Base-by-base conservation (phyloP, 2,888 invertebrate genomes). In the Falcaria lacertinaria region DNA sequence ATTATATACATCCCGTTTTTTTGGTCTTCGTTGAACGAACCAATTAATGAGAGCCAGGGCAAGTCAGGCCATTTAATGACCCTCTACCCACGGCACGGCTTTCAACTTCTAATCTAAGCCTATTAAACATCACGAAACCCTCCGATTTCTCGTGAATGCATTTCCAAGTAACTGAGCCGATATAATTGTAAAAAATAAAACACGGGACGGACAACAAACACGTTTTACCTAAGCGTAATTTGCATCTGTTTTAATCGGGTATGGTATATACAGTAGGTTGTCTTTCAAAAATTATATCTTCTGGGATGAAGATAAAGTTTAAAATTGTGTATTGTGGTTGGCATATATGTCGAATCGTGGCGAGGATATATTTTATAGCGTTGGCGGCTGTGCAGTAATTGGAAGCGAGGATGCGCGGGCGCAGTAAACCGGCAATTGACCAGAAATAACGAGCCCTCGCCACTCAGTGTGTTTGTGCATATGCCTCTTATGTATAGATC, bases 131-230 rank as follows among this genome's bases (percentile, higher is more conserved):
- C 78, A 75, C 79, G 79, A 78, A 76, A 69, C 82, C 81, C 79
- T 80, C 74, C 69, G 82, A 80, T 80, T 79, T 75, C 80, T 80
- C 72, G 73, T 80, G 85, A 87, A 87, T 87, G 84, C 86, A 80
- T 85, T 89, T 89, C 89, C 88, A 87, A 85, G 87, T 85, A 89
- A 80, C 80, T 79, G 68, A 74, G 65, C 74, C 83, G 83, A 86
- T 85, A 84, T 88, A 87, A 87, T 84, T 87, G 80, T 86, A 85
- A 84, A 87, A 89, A 88, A 87, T 81, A 86, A 87, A 86, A 86
- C 77, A 69, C 77, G 69, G 74, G 78, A 76, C 76, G 73, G 81
- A 80, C 84, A 83, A 81, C 81, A 81, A 81, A 88, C 86, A 87
- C 83, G 84, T 87, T 86, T 82, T 85, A 81, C 85, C 82, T 87